A percentile compares a stretch with the other conserved stretches of the same genome.
Evolutionary conservation across 2,888 invertebrate genomes (phyloP).

Genomic region (Diogma glabrata): DNA sequence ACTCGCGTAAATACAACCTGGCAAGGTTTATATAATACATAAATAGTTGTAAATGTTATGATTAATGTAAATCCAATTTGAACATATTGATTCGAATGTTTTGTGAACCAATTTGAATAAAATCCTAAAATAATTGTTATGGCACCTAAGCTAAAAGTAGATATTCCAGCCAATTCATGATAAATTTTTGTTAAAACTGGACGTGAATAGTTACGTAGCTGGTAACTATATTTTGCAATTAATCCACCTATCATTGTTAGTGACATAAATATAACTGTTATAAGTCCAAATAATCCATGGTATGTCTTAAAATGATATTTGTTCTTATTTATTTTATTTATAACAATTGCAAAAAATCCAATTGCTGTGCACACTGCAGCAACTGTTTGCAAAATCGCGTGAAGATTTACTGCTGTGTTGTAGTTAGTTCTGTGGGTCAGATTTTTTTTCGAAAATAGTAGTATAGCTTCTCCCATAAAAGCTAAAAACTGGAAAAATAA

Average conservation of each 20-base stretch:
- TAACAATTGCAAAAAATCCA: conserved; percentile 7
- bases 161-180: neutral
- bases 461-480: conserved; percentile 11
- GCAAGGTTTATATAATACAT: neutral
- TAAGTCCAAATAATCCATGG: conserved; percentile 8
- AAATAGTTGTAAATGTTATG: neutral
- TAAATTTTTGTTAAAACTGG: conserved; percentile 11
- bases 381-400: conserved; percentile 5
- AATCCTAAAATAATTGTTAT: conserved; percentile 3
- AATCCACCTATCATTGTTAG: conserved; percentile 2
- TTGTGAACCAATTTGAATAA: conserved; percentile 5
- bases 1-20: neutral
- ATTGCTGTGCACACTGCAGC: neutral
- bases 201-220: conserved; percentile 3
- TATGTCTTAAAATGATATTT: conserved; percentile 8
- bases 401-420: neutral
- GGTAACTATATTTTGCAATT: conserved; percentile 10
- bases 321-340: conserved; percentile 5
- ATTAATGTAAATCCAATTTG: neutral
- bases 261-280: neutral
- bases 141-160: neutral
- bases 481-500: conserved; percentile 1
- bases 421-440: neutral
- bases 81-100: neutral
- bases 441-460: conserved; percentile 4